These are phyloP conservation scores for Stylophora pistillata DNA, from an alignment of 64 coral and sea anemone species.

Conservation along the genomic window DNA sequence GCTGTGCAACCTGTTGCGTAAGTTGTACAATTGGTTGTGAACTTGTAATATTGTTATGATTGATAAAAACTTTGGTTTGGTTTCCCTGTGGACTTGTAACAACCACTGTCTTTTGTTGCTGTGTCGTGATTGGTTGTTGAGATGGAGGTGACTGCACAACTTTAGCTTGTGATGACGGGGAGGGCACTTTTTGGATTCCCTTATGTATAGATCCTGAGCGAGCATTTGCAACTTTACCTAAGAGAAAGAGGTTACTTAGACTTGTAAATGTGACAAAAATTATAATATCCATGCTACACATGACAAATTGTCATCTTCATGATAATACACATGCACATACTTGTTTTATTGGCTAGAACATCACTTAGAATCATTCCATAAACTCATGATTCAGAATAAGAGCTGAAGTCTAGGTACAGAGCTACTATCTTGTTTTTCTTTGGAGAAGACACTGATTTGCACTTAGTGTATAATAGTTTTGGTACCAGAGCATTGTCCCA, in stretches of 20 bases:
- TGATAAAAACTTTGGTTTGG: constrained; percentile 82
- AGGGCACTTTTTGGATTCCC: constrained; percentile 13
- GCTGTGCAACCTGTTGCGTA: constrained; percentile 88
- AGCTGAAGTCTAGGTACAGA: too few relatives aligned
- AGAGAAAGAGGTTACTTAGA: background rate
- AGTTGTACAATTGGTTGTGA: constrained; percentile 89
- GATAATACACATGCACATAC: too few relatives aligned
- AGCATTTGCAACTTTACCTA: constrained; percentile 32
- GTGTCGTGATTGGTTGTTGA: constrained; percentile 9
- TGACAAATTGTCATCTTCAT: too few relatives aligned
- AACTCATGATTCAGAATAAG: too few relatives aligned
- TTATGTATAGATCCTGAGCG: constrained; percentile 12
- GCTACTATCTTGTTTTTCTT: too few relatives aligned
- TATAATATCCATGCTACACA: too few relatives aligned
- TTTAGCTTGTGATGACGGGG: constrained; percentile 26
- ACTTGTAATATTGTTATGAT: constrained; percentile 70
- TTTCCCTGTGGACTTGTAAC: constrained; percentile 77
- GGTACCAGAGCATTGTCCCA: too few relatives aligned
- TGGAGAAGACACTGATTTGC: too few relatives aligned
- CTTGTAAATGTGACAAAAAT: too few relatives aligned
- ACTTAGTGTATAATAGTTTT: too few relatives aligned
- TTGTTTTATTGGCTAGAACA: too few relatives aligned
- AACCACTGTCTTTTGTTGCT: constrained; percentile 79
- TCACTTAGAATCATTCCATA: too few relatives aligned
- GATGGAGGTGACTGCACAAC: constrained; percentile 17